Conservation (phyloP, 2,797 vertebrate species). For the Leucoraja ocellata region DNA sequence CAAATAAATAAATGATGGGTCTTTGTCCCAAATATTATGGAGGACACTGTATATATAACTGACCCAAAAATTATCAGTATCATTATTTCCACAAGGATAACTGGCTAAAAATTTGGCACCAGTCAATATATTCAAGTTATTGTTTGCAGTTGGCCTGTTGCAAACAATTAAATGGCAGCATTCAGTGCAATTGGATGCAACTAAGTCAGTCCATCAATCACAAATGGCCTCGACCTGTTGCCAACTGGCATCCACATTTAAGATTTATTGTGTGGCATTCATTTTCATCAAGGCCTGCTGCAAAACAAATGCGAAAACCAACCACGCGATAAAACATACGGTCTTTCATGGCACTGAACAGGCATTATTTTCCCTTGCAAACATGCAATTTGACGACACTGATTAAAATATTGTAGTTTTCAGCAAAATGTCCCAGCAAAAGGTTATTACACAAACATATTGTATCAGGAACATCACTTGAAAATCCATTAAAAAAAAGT, state of each 20-base stretch:
- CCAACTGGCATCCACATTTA: neutral
- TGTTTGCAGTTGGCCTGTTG: neutral
- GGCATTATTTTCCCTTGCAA: neutral
- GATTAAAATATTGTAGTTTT: neutral
- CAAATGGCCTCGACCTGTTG: neutral
- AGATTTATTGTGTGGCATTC: neutral
- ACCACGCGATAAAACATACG: neutral
- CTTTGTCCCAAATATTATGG: too few species aligned
- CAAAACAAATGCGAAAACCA: neutral
- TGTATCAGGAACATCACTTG: neutral
- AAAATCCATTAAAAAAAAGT: neutral
- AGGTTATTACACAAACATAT: neutral
- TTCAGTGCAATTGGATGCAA: neutral
- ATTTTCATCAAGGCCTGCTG: neutral
- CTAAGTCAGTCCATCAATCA: neutral
- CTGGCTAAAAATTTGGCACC: conserved; percentile 8
- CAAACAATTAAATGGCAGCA: neutral
- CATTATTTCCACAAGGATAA: neutral
- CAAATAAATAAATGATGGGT: too few species aligned
- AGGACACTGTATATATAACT: neutral
- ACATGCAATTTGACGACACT: neutral
- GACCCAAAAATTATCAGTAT: neutral
- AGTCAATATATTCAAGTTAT: neutral
- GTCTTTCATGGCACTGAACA: neutral
- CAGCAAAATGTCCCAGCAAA: neutral